Evolutionary conservation across 2,888 invertebrate species (phyloP), one percentile per base, ranked within the genome.

Genomic region (Latheticus oryzae): DNA sequence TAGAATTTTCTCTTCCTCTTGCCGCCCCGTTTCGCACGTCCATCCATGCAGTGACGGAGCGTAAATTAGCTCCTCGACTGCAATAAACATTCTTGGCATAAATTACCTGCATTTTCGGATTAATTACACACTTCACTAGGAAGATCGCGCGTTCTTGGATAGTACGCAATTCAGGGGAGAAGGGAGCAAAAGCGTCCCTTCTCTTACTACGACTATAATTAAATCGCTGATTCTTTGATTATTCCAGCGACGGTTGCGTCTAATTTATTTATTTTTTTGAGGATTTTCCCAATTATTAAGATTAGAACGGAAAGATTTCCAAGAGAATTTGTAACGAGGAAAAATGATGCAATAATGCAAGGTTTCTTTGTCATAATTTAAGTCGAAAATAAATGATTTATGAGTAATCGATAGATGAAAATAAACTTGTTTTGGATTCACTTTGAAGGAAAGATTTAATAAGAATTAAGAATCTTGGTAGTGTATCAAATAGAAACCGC

Each of bases 91-190:
- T 78, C 78, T 74, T 71, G 70, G 76, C 78, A 79, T 78, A 79
- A 79, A 79, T 79, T 78, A 79, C 77, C 78, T 78, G 77, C 78
- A 77, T 78, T 78, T 78, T 78, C 76, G 75, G 77, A 77, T 78
- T 78, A 78, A 78, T 78, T 78, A 78, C 75, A 78, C 78, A 78
- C 78, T 78, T 77, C 77, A 76, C 76, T 76, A 74, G 75, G 74
- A 73, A 73, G 72, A 48, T 73, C 72, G 65, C n/a, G n/a, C 63
- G 72, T 69, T 68, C 64, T 64, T 59, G 43, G n/a, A n/a, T n/a
- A 58, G 28, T 56, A 54, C 50, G 50, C 56, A 50, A 33, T 42
- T 12, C 32, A 35, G 42, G 40, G 38, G 42, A 19, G 50, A 40
- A 33, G 33, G 26, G 33, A 48, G 24, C 19, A 32, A 43, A 12